Base-by-base conservation (phyloP, 2,113 vertebrate genomes). In the Sakesphorus luctuosus region DNA sequence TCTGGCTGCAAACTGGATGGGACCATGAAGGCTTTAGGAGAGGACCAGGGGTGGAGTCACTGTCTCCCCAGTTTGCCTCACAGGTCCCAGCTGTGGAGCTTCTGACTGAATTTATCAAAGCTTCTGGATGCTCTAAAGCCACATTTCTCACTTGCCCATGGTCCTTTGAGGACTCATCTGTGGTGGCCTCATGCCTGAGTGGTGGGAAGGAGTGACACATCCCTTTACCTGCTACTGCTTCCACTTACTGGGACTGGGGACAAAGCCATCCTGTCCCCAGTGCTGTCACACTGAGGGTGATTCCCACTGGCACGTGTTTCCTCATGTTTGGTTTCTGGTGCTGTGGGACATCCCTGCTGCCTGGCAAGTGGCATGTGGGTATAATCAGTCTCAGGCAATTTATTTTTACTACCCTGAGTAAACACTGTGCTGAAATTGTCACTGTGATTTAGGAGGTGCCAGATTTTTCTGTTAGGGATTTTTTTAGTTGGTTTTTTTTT, bases 371-470 rank as follows among this genome's bases (percentile, higher is more conserved):
- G 84, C 91, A 74, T 25, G 52, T 65, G 81, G 62, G 93, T 90
- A 89, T 79, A 93, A 94, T 84, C 94, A 95, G 76, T 74, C 85
- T 90, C 91, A 95, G 94, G 59, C 72, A 82, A 93, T 94, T 96
- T 84, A n/a, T 87, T 95, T 96, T 93, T 92, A 83, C 91, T 58
- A 3, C 89, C 19, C 7, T 5, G 29, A 50, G 23, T 86, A 94
- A 97, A 94, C 74, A 56, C 23, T 7, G n/a, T 49, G 71, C 81
- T 93, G 79, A 85, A 94, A 82, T 82, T 71, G 74, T 83, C 89
- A 44, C 94, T 5, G 26, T n/a, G 56, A 93, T 82, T 79, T 52
- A 50, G 81, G 59, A 50, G 67, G 67, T 55, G 86, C 11, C 35
- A 65, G 74, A 20, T 67, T 69, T 86, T 87, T 78, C 18, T 56